These are phyloP conservation scores for Drosophila kanekoi DNA, from an alignment of 2,888 invertebrate genomes.

Conservation along the genomic window DNA sequence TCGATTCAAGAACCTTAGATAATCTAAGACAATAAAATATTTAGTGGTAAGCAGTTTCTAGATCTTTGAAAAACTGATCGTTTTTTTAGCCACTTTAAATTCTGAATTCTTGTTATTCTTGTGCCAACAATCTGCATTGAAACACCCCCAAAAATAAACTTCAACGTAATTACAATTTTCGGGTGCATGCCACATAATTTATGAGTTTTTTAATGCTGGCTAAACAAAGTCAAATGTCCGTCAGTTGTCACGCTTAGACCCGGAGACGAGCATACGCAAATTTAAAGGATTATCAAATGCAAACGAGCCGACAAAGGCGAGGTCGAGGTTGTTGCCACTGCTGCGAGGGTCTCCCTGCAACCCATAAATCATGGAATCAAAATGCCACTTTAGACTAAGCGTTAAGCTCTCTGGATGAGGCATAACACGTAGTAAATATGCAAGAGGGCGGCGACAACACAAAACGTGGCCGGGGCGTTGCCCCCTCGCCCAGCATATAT, in stretches of 20 bases:
- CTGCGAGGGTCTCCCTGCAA: constrained; percentile 48
- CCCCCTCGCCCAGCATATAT: constrained; percentile 1
- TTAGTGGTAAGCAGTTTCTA: background rate
- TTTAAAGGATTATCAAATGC: constrained; percentile 78
- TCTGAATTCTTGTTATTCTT: background rate
- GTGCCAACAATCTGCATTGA: constrained; percentile 9
- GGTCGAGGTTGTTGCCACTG: constrained; percentile 26
- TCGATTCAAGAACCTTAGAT: background rate
- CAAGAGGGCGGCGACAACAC: constrained; percentile 34
- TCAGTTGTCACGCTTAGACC: constrained; percentile 56
- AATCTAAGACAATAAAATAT: background rate
- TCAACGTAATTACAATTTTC: constrained; percentile 23
- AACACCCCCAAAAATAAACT: constrained; percentile 7
- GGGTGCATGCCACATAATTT: constrained; percentile 45
- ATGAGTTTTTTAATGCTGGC: constrained; percentile 59
- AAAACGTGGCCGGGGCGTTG: constrained; percentile 11
- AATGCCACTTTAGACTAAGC: constrained; percentile 74
- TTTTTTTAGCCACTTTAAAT: background rate
- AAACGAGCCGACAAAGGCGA: constrained; percentile 54
- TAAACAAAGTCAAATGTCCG: constrained; percentile 74
- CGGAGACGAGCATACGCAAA: constrained; percentile 68
- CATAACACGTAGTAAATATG: constrained; percentile 76
- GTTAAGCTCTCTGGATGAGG: constrained; percentile 70
- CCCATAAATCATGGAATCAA: constrained; percentile 78
- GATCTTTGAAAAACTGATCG: background rate